Conservation (phyloP, 2,888 invertebrate genomes). For the Cerastis leucographa region DNA sequence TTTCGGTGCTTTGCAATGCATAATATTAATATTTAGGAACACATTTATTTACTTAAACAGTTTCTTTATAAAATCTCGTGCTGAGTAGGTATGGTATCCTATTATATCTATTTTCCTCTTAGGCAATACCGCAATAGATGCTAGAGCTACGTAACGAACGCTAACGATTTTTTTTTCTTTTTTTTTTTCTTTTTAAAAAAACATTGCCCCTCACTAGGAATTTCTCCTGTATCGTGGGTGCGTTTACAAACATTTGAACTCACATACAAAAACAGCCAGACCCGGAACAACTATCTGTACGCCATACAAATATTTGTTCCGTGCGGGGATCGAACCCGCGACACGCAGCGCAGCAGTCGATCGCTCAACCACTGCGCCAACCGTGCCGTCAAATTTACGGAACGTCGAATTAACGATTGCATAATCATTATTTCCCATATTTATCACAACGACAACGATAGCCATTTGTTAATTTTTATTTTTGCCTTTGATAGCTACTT, state of each 20-base stretch:
- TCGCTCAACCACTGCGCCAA: too few relatives aligned
- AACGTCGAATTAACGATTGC: background rate
- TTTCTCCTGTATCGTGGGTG: too few relatives aligned
- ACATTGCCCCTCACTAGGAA: too few relatives aligned
- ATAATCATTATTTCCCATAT: background rate
- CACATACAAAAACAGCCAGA: too few relatives aligned
- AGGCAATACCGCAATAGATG: background rate
- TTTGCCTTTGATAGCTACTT: background rate
- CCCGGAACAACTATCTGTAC: too few relatives aligned
- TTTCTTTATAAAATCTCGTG: background rate
- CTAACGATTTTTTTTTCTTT: too few relatives aligned
- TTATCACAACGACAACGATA: background rate
- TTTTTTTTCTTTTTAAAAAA: too few relatives aligned
- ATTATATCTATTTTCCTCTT: background rate
- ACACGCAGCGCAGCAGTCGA: too few relatives aligned
- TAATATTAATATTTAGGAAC: background rate
- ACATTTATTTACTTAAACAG: background rate
- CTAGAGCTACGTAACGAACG: background rate
- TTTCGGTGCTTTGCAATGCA: slow-evolving; percentile 9
- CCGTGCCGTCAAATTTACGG: too few relatives aligned
- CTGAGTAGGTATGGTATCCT: background rate
- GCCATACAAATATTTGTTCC: too few relatives aligned
- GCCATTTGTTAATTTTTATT: background rate
- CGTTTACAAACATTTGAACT: too few relatives aligned
- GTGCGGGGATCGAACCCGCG: too few relatives aligned